Evolutionary conservation across 2,888 invertebrate genomes (phyloP).

Genomic region (Melinopterus prodromus): DNA sequence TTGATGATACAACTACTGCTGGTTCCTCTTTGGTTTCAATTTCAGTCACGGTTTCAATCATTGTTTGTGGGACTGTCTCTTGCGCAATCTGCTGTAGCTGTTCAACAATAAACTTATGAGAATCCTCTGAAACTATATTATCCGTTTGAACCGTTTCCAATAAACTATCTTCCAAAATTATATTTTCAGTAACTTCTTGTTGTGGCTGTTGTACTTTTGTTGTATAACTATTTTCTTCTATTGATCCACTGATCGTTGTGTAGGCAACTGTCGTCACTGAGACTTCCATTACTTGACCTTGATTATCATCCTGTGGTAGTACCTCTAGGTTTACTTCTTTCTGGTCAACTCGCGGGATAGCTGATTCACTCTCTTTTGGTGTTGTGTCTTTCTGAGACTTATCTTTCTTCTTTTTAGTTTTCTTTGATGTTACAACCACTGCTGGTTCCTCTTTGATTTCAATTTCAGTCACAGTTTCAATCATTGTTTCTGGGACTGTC

Average conservation of each 20-base stretch:
- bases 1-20: not conserved
- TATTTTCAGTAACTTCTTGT: not conserved
- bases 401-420: no score
- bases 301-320: not conserved
- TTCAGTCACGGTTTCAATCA: constrained; percentile 5
- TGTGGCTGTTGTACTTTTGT: not conserved
- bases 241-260: not conserved
- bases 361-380: no score
- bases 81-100: not conserved
- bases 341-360: no score
- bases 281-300: not conserved
- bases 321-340: not conserved
- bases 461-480: not conserved
- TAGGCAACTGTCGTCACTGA: not conserved
- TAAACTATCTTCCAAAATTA: not conserved
- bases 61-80: not conserved
- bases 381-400: no score
- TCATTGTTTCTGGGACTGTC: not conserved
- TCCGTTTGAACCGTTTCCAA: not conserved
- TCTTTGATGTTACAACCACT: no score
- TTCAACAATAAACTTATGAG: not conserved
- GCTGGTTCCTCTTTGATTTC: no score
- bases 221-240: not conserved
- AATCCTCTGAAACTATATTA: no score
- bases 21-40: constrained; percentile 6